Conservation (phyloP, 2,888 invertebrate species). For the Plebejus anna region DNA sequence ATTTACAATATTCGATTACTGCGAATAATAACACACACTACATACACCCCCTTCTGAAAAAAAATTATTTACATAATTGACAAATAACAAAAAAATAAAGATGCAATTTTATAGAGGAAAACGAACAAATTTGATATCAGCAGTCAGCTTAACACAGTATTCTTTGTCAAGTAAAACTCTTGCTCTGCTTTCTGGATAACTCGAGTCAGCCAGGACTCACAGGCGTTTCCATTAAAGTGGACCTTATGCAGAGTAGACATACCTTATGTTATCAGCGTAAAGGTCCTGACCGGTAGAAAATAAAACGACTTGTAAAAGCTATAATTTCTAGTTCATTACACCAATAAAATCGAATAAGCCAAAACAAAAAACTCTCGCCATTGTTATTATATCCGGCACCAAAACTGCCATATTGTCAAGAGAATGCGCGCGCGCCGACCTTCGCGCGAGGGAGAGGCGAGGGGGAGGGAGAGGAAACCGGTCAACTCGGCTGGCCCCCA, state of each 20-base stretch:
- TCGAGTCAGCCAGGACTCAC: too few relatives aligned
- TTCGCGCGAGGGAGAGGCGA: conserved; percentile 47
- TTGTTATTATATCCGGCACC: conserved; percentile 37
- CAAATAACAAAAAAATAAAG: too few relatives aligned
- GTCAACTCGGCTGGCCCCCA: conserved; percentile 33
- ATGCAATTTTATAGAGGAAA: too few relatives aligned
- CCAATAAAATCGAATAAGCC: conserved; percentile 5
- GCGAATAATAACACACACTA: too few relatives aligned
- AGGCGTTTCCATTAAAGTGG: background rate
- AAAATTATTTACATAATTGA: too few relatives aligned
- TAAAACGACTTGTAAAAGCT: background rate
- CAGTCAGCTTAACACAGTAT: too few relatives aligned
- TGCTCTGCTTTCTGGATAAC: too few relatives aligned
- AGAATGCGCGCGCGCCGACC: conserved; percentile 58
- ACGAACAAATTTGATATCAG: background rate
- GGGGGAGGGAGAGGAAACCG: conserved; percentile 49
- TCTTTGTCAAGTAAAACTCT: too few relatives aligned
- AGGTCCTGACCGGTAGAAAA: background rate
- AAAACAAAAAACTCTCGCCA: conserved; percentile 27
- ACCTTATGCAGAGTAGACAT: too few relatives aligned
- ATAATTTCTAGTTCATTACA: background rate
- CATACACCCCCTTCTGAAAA: too few relatives aligned
- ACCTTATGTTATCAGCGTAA: background rate
- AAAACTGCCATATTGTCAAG: conserved; percentile 54
- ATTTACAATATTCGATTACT: too few relatives aligned